Evolutionary conservation across 2,888 invertebrate species (phyloP), one percentile per base, ranked within the genome.

Genomic region (Stenurella melanura): DNA sequence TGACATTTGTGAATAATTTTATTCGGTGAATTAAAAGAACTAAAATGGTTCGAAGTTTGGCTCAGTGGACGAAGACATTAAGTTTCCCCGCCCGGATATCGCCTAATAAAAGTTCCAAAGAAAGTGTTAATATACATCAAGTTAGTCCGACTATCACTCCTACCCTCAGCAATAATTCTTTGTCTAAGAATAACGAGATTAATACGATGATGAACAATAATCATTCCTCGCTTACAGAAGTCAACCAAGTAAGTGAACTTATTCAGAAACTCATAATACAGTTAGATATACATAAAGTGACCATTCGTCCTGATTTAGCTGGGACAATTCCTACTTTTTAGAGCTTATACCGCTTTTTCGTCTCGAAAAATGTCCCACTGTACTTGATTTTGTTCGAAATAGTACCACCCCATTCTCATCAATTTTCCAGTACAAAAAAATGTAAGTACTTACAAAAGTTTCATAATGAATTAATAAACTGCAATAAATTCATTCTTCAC

Each of bases 21-120:
- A 50, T 50, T 50, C n/a, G n/a, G 50, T 21, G 12, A 57, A 50
- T 11, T 26, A 21, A 66, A 70, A 26, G 64, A 58, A 66, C 64
- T 57, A 83, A 91, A 88, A 96, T 96, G 96, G 96, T 96, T 90
- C 95, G 96, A 85, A 96, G 95, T 91, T 91, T 96, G 87, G 93
- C 96, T 79, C 95, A 96, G 92, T 96, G 96, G 96, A 96, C 96
- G 90, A 96, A 96, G 92, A 96, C 96, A 84, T 92, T 96, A 88
- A 96, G 96, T 92, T 96, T 96, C 90, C 96, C 96, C 79, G 94
- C 96, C 86, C 92, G 96, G 90, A 92, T 96, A 87, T 95, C 95
- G 77, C 96, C 96, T 17, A 95, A 96, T 89, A 93, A 95, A 87
- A 93, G 93, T 74, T 93, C 94, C 57, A 95, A 95, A 90, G 95